Conservation (phyloP, 92 coral and sea anemone genomes). For the Pocillopora grandis region DNA sequence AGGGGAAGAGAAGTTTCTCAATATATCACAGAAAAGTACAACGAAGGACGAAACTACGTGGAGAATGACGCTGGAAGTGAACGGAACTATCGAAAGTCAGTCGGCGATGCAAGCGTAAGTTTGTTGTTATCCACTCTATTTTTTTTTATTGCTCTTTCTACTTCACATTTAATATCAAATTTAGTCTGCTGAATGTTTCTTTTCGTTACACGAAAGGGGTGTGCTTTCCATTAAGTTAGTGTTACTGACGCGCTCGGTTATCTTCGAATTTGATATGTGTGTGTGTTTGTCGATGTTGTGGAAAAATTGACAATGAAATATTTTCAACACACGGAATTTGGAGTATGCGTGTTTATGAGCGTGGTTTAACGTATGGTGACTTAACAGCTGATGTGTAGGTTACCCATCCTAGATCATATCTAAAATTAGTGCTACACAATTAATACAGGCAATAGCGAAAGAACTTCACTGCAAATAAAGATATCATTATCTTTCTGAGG, state of each 20-base stretch:
- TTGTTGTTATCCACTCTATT: neutral
- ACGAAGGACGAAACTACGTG: conserved; percentile 15
- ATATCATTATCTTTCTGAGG: neutral
- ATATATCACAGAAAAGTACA: conserved; percentile 17
- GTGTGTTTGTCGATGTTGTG: conserved; percentile 15
- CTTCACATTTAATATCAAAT: neutral
- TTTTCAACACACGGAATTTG: conserved; percentile 38
- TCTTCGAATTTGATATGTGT: conserved; percentile 25
- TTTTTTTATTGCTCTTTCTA: neutral
- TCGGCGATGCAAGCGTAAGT: conserved; percentile 35
- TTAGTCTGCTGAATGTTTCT: neutral
- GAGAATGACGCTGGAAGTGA: conserved; percentile 31
- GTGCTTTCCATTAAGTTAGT: neutral
- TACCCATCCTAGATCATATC: conserved; percentile 22
- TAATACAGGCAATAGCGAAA: neutral
- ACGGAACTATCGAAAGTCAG: conserved; percentile 43
- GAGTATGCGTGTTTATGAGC: conserved; percentile 38
- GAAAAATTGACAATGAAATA: conserved; percentile 45
- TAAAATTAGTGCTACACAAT: conserved; percentile 26
- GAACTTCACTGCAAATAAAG: neutral
- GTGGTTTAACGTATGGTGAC: conserved; percentile 11
- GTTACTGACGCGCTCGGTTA: conserved; percentile 20
- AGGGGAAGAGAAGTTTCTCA: conserved; percentile 26
- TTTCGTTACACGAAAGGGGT: neutral
- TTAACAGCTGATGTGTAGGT: conserved; percentile 15